These are phyloP conservation scores for Meriones psammophilus DNA, from an alignment of 2,797 vertebrate species.

Conservation along the genomic window DNA sequence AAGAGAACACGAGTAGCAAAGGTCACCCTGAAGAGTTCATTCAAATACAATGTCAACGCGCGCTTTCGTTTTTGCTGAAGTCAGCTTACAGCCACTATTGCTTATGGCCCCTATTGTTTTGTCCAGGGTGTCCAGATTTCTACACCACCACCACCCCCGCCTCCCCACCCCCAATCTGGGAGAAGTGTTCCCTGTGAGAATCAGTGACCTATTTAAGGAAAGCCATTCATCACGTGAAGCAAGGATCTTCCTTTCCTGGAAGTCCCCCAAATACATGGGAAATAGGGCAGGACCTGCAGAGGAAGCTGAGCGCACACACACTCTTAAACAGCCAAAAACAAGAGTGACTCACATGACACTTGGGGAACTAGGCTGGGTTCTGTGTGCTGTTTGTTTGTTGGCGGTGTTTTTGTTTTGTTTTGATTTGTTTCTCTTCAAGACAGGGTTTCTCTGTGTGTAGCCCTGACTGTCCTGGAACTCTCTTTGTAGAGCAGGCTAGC, in stretches of 20 bases:
- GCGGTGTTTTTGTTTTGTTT: too few species aligned
- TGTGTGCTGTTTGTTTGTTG: too few species aligned
- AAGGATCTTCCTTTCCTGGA: not conserved
- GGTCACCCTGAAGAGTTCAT: not conserved
- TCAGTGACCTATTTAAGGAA: not conserved
- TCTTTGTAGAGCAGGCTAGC: too few species aligned
- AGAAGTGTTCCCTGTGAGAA: not conserved
- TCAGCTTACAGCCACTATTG: not conserved
- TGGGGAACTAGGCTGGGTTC: not conserved
- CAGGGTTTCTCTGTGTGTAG: too few species aligned
- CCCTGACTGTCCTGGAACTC: too few species aligned
- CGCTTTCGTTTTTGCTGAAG: conserved; percentile 16
- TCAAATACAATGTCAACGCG: not conserved
- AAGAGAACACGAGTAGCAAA: not conserved
- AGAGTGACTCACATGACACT: not conserved
- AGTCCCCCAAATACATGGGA: not conserved
- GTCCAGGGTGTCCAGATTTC: not conserved
- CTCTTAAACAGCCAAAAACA: not conserved
- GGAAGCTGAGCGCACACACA: not conserved
- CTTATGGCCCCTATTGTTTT: not conserved
- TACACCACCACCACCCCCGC: not conserved
- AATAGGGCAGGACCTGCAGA: not conserved
- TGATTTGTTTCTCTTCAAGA: too few species aligned
- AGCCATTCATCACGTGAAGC: not conserved
- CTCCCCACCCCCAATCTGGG: not conserved